These are phyloP conservation scores for Belgica antarctica DNA, from an alignment of 2,888 invertebrate species.

Conservation along the genomic window DNA sequence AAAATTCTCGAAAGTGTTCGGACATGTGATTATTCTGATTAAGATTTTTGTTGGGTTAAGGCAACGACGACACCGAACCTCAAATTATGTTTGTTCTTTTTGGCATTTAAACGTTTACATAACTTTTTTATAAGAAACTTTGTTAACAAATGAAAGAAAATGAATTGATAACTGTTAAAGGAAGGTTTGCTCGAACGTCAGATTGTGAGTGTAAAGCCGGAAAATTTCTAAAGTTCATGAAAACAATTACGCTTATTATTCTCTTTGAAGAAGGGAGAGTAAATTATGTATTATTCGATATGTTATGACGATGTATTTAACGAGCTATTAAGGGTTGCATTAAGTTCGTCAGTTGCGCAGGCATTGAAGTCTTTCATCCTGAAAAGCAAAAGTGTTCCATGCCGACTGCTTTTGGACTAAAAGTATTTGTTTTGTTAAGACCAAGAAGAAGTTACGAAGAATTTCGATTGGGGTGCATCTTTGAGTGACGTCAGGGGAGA, in stretches of 20 bases:
- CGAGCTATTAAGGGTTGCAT: background rate
- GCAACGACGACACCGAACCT: conserved; percentile 21
- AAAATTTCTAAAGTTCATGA: conserved; percentile 10
- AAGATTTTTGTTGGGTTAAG: conserved; percentile 25
- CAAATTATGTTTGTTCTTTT: conserved; percentile 16
- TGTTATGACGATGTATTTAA: background rate
- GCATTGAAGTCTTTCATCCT: background rate
- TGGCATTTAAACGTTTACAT: conserved; percentile 37
- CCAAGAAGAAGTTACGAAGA: background rate
- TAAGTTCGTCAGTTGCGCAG: conserved; percentile 8
- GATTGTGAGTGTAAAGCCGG: background rate
- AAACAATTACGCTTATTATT: conserved; percentile 41
- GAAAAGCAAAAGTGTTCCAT: background rate
- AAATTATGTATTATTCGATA: too few relatives aligned
- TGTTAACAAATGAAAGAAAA: conserved; percentile 30
- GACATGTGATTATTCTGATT: conserved; percentile 33
- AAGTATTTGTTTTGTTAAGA: conserved; percentile 1
- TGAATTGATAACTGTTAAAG: background rate
- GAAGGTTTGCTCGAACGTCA: background rate
- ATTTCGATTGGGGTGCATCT: background rate
- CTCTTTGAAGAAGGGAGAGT: too few relatives aligned
- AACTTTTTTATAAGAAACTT: conserved; percentile 33
- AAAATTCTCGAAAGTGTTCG: conserved; percentile 32
- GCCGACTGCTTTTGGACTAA: background rate
- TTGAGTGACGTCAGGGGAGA: too few relatives aligned